phyloP scores from a whole-genome alignment of 35 echinoderm and acorn worm species.

The Hemicentrotus pulcherrimus region DNA sequence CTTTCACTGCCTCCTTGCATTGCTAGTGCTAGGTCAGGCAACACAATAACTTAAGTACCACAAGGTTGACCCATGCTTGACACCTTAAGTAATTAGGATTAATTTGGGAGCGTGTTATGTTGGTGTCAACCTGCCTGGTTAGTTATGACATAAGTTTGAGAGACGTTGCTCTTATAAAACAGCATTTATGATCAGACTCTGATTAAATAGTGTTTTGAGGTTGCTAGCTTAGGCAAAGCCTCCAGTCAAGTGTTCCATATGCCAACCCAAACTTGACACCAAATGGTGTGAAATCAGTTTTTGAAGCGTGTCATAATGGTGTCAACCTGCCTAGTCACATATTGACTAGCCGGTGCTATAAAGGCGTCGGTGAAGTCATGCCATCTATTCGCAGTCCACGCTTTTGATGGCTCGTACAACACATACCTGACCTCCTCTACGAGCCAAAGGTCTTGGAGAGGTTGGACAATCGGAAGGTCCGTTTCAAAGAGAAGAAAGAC shows the following conservation, averaged over 20 bases:
- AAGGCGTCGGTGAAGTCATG: constrained; percentile 2
- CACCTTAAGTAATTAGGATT: background rate
- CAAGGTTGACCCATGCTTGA: background rate
- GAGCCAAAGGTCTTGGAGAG: background rate
- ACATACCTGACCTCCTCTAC: background rate
- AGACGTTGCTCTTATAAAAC: background rate
- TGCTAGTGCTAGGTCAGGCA: background rate
- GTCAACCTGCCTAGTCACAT: background rate
- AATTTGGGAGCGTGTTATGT: background rate
- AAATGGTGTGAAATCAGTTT: background rate
- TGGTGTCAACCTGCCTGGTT: background rate
- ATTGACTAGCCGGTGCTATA: constrained; percentile 20
- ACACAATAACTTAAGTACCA: background rate
- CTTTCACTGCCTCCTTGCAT: background rate
- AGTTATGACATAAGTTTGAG: background rate
- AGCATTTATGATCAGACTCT: background rate
- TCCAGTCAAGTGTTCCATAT: background rate
- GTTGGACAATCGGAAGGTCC: background rate
- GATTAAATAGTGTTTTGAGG: background rate
- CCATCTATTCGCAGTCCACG: constrained; percentile 31
- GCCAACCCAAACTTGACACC: background rate
- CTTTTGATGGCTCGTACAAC: constrained; percentile 16
- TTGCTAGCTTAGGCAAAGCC: background rate
- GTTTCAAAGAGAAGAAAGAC: constrained; percentile 40
- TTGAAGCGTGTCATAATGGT: constrained; percentile 28